Percentiles rank a stretch among this genome's conserved stretches.
Evolutionary conservation across 2,888 invertebrate genomes (phyloP).

Genomic region (Ophioninae sp.): DNA sequence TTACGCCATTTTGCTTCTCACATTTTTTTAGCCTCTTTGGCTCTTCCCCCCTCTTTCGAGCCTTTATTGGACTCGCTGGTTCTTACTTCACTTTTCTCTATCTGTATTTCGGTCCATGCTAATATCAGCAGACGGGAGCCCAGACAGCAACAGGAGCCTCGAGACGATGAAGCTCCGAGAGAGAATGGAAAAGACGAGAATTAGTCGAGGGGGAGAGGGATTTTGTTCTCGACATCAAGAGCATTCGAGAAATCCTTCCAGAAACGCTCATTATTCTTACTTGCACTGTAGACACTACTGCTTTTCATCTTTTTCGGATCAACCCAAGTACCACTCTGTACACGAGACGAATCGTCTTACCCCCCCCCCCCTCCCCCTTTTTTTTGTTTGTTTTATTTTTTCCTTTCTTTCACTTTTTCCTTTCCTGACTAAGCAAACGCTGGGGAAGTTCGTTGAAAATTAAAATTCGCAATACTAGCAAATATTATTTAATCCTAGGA

Average conservation of each 20-base stretch:
- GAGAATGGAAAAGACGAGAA: constrained; percentile 55
- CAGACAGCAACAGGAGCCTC: constrained; percentile 64
- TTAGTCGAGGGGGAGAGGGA: constrained; percentile 52
- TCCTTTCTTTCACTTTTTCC: too few species aligned
- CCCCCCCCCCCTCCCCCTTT: too few species aligned
- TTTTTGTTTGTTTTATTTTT: not conserved
- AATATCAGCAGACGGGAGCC: constrained; percentile 69
- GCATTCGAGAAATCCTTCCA: constrained; percentile 71
- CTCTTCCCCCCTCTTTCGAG: constrained; percentile 52
- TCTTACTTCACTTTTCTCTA: constrained; percentile 31
- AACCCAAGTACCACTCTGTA: constrained; percentile 10
- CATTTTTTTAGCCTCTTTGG: constrained; percentile 36
- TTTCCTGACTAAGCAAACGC: too few species aligned
- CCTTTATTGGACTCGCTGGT: constrained; percentile 47
- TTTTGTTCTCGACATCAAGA: constrained; percentile 68
- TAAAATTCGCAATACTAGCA: too few species aligned
- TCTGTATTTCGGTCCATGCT: constrained; percentile 64
- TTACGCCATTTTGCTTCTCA: constrained; percentile 68
- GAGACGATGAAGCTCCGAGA: constrained; percentile 61
- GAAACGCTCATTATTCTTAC: constrained; percentile 74
- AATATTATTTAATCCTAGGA: too few species aligned
- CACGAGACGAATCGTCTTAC: constrained; percentile 2
- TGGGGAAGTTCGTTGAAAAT: too few species aligned
- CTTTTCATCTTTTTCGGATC: constrained; percentile 37
- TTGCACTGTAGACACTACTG: constrained; percentile 67